These are phyloP conservation scores for Rhingia campestris DNA, from an alignment of 2,888 invertebrate genomes.

Conservation along the genomic window DNA sequence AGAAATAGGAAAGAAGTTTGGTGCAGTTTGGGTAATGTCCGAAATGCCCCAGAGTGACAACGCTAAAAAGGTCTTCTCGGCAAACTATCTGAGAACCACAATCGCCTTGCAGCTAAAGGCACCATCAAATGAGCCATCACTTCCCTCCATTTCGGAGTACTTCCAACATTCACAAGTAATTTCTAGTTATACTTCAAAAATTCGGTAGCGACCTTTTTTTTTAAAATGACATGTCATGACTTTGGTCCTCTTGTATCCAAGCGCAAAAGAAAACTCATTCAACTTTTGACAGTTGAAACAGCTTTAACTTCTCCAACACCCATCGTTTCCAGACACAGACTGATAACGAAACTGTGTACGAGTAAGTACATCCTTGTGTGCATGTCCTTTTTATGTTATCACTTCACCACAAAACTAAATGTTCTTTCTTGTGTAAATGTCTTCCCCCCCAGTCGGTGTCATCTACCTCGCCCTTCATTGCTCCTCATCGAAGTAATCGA, in stretches of 20 bases:
- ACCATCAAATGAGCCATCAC: too few relatives aligned
- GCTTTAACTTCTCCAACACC: constrained; percentile 38
- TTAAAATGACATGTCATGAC: constrained; percentile 59
- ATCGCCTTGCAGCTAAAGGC: too few relatives aligned
- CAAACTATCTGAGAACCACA: too few relatives aligned
- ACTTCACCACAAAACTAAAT: constrained; percentile 63
- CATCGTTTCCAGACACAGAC: constrained; percentile 21
- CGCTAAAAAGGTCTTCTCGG: too few relatives aligned
- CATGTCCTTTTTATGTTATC: constrained; percentile 61
- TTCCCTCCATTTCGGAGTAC: too few relatives aligned
- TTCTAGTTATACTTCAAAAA: constrained; percentile 28
- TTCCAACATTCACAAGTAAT: constrained; percentile 43
- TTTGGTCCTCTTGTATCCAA: constrained; percentile 33
- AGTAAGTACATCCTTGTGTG: constrained; percentile 5
- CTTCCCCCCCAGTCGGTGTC: neutral
- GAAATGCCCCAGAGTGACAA: too few relatives aligned
- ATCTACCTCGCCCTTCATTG: neutral
- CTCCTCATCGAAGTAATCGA: constrained; percentile 58
- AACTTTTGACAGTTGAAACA: constrained; percentile 60
- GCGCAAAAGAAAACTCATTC: constrained; percentile 46
- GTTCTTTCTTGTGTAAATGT: constrained; percentile 11
- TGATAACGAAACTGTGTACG: constrained; percentile 26
- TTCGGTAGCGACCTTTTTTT: constrained; percentile 19
- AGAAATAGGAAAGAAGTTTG: too few relatives aligned
- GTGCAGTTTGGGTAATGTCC: too few relatives aligned